Percentiles rank a stretch among this genome's conserved stretches.
These are phyloP conservation scores for Stenchaetothrips biformis DNA, from an alignment of 2,888 invertebrate genomes.

Conservation along the genomic window DNA sequence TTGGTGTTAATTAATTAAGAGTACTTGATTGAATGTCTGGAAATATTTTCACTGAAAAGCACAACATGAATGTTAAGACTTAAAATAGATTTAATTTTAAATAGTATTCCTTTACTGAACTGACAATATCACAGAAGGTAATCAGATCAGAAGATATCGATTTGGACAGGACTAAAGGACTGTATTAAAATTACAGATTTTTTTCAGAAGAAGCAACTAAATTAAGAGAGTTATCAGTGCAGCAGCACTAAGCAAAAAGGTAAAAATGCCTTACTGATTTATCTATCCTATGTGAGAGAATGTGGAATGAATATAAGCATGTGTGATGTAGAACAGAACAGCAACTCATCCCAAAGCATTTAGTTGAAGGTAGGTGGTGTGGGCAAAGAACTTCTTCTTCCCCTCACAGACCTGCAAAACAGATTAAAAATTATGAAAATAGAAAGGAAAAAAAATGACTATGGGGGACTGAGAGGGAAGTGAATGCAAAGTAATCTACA, in stretches of 20 bases:
- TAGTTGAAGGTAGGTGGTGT: neutral
- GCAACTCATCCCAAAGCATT: neutral
- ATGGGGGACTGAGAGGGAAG: neutral
- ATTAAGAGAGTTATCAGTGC: too few relatives aligned
- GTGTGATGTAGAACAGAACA: neutral
- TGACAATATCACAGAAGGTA: constrained; percentile 14
- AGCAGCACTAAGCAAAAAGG: too few relatives aligned
- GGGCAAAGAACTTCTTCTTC: neutral
- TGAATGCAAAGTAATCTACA: neutral
- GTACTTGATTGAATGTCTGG: neutral
- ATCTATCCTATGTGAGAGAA: neutral
- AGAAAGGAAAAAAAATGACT: neutral
- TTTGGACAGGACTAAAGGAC: neutral
- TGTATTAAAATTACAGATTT: too few relatives aligned
- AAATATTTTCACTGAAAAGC: neutral
- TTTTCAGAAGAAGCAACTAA: too few relatives aligned
- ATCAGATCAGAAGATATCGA: neutral
- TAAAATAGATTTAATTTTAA: neutral
- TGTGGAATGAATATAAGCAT: neutral
- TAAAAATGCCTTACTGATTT: too few relatives aligned
- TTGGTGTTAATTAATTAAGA: too few relatives aligned
- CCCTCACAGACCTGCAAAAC: neutral
- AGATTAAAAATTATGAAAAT: neutral
- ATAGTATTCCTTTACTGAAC: neutral
- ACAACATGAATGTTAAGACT: neutral